phyloP scores from a whole-genome alignment of 2,888 invertebrate species.

The Thera britannica region DNA sequence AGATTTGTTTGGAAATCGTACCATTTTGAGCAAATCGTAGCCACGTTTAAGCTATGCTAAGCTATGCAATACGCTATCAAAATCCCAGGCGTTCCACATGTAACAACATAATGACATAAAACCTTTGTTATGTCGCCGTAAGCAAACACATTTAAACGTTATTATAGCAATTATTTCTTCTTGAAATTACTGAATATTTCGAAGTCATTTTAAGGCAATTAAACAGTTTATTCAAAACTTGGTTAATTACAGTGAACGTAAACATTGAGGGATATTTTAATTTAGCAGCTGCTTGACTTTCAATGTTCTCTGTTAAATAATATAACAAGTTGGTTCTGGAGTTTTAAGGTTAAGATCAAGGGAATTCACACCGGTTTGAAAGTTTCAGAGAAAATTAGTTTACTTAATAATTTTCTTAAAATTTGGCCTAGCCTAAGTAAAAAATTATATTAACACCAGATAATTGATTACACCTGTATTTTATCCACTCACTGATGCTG shows the following conservation, averaged over 20 bases:
- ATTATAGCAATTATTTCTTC: neutral
- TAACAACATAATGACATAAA: neutral
- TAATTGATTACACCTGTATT: too few relatives aligned
- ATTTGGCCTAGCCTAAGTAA: too few relatives aligned
- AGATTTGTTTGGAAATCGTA: too few relatives aligned
- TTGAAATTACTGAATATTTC: neutral
- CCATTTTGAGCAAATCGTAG: too few relatives aligned
- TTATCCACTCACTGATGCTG: too few relatives aligned
- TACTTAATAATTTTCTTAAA: too few relatives aligned
- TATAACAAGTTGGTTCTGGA: neutral
- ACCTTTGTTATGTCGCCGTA: neutral
- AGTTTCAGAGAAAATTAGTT: neutral
- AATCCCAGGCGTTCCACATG: neutral
- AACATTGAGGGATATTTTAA: constrained; percentile 23
- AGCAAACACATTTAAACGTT: neutral
- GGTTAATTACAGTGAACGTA: constrained; percentile 21
- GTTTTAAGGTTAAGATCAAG: neutral
- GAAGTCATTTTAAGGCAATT: neutral
- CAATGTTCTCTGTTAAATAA: neutral
- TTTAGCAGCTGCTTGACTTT: constrained; percentile 22
- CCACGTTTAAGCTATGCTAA: too few relatives aligned
- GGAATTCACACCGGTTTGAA: neutral
- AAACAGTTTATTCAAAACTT: constrained; percentile 19
- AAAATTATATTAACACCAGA: too few relatives aligned
- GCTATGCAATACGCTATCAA: neutral